Evolutionary conservation across 2,797 vertebrate genomes (phyloP), one percentile per base, ranked within the genome.

Genomic region (Carduelis carduelis): DNA sequence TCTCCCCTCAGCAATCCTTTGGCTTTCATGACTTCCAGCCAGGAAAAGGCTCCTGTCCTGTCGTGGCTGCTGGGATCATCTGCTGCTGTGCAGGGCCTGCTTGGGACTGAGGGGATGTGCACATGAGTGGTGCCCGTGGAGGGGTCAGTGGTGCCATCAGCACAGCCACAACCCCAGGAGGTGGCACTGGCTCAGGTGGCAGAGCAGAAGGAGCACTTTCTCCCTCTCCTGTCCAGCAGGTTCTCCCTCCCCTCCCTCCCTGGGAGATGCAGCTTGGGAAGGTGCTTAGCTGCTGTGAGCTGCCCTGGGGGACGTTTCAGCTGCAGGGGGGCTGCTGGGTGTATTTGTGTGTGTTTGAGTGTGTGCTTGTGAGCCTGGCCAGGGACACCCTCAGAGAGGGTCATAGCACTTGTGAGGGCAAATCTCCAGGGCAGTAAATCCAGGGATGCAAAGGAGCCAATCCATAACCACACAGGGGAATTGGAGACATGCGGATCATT

Each of bases 81-180:
- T 46, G 37, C 52, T 50, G 64, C 64, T 23, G 55, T 8, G 44
- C 65, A 41, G 27, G 41, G 39, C 13, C 81, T 10, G 43, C 17
- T 14, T 11, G 0, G 47, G n/a, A 7, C 46, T 11, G 44, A n/a
- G 37, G 20, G 27, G 13, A 9, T 3, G 32, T 57, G 61, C 53
- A 65, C 20, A 8, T 2, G 8, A 30, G 9, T 19, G 44, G 24
- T 55, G 49, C 49, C 53, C 2, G 0, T 4, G 4, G 49, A 85
- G 66, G 41, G 64, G 60, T 12, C 79, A 12, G 14, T 11, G 70
- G 75, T 89, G 81, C 22, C 81, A 39, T 19, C 64, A 27, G 27
- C 43, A 43, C 64, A 80, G 84, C 41, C 70, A 7, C 13, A 22
- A 11, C 30, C 57, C 2, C 5, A 32, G 56, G 44, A 68, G 32